Evolutionary conservation across 2,888 invertebrate species (phyloP).

Genomic region (Lordiphosa fenestrarum): DNA sequence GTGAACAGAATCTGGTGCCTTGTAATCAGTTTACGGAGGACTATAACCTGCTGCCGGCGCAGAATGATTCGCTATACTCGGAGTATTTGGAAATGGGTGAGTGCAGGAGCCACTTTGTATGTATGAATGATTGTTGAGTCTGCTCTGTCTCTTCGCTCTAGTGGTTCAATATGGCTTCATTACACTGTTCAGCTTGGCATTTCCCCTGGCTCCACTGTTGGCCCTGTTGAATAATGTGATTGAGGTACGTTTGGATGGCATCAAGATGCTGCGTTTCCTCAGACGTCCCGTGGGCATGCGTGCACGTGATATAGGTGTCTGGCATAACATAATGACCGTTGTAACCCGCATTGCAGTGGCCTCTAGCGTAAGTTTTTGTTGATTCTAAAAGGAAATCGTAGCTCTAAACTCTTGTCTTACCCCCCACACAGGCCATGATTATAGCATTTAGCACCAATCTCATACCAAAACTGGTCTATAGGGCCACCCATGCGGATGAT

Average conservation of each 20-base stretch:
- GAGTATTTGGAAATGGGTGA: slow-evolving; percentile 94
- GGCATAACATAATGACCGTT: slow-evolving; percentile 88
- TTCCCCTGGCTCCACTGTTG: slow-evolving; percentile 91
- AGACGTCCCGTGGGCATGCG: slow-evolving; percentile 88
- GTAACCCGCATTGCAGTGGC: slow-evolving; percentile 88
- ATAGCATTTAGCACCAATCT: slow-evolving; percentile 93
- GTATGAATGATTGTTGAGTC: background rate
- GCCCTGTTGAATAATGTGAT: slow-evolving; percentile 90
- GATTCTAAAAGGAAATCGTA: background rate
- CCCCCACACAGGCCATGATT: slow-evolving; percentile 85
- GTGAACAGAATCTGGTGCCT: slow-evolving; percentile 79
- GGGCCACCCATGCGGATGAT: slow-evolving; percentile 60
- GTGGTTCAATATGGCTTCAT: slow-evolving; percentile 93
- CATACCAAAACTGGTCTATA: slow-evolving; percentile 88
- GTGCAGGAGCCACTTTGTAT: background rate
- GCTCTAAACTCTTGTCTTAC: background rate
- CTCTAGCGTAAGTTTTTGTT: slow-evolving; percentile 85
- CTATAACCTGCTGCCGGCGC: slow-evolving; percentile 84
- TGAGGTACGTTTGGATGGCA: slow-evolving; percentile 91
- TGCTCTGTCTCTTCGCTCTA: slow-evolving; percentile 77
- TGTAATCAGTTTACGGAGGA: slow-evolving; percentile 88
- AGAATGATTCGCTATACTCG: slow-evolving; percentile 86
- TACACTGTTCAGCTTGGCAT: slow-evolving; percentile 91
- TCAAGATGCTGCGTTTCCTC: slow-evolving; percentile 88
- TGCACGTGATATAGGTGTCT: slow-evolving; percentile 89